Base-by-base conservation (phyloP, 2,113 vertebrate species). In the Cinclus cinclus region DNA sequence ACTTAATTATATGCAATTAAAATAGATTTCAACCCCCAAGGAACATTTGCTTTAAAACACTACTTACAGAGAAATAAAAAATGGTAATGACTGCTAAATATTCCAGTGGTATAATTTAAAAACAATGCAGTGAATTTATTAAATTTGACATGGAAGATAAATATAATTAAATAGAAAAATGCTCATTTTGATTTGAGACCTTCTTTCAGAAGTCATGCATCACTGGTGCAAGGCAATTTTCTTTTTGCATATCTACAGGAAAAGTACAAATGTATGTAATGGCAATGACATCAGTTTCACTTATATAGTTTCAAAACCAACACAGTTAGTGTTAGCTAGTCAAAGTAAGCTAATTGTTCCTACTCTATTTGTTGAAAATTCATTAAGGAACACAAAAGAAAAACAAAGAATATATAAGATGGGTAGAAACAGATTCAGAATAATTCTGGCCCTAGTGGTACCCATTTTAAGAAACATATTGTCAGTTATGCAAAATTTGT, bases 1-100 rank as follows among this genome's bases (percentile, higher is more conserved):
- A 88, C 71, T 86, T 93, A 88, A 94, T 94, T 90, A 63, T 60
- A 75, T 52, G 39, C 47, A 90, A 60, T 58, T 93, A 87, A 85
- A 94, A 74, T 53, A 56, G 17, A 94, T 70, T 88, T 90, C 42
- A 90, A 59, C 7, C 23, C 28, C 8, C 5, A 55, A 86, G 28
- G n/a, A 94, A 69, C 33, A 50, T 77, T 87, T 86, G 5, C 21
- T 80, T 89, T 82, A 78, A 82, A 78, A 60, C n/a, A 25, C 18
- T 85, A 47, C 56, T 83, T 88, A 69, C 10, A 65, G 30, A 74
- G 59, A 91, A 95, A 91, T 83, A 52, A 83, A 76, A 91, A 56
- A 31, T 20, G 0, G 28, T 75, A 83, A 90, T 80, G 23, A n/a
- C 63, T 91, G 79, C 68, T 80, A 58, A 90, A 55, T 71, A 88